Evolutionary conservation across 2,113 vertebrate genomes (phyloP).

Genomic region (Chaetops frenatus): DNA sequence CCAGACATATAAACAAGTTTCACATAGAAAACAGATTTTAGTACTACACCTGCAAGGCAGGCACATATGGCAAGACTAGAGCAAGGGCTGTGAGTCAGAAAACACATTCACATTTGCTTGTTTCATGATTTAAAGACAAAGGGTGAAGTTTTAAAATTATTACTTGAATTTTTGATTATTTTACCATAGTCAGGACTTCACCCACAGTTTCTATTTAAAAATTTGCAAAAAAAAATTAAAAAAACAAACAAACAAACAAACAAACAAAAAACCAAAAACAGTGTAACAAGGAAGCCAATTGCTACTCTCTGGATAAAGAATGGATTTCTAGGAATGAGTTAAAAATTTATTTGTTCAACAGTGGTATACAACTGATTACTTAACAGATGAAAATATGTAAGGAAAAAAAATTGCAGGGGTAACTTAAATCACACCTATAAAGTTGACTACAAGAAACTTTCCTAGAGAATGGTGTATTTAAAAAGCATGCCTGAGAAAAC

Average conservation of each 20-base stretch:
- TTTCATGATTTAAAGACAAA: not conserved
- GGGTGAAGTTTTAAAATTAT: not conserved
- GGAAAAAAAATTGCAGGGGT: not conserved
- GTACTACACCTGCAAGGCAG: not conserved
- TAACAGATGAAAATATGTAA: not conserved
- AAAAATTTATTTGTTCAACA: not conserved
- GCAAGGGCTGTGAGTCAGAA: not conserved
- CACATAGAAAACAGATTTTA: not conserved
- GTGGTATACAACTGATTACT: not conserved
- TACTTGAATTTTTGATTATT: not conserved
- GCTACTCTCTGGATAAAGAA: not conserved
- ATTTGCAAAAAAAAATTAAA: not conserved
- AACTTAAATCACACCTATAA: not conserved
- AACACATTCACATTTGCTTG: not conserved
- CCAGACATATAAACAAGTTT: not conserved
- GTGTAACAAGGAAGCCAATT: not conserved
- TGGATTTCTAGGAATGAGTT: not conserved
- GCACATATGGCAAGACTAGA: not conserved
- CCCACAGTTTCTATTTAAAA: not conserved
- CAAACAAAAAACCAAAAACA: not conserved
- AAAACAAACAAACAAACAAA: not conserved
- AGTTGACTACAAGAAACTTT: not conserved
- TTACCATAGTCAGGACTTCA: not conserved
- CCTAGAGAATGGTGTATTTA: not conserved
- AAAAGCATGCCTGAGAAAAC: not conserved